Conservation (phyloP, 2,797 vertebrate species). For the Oryzias sinensis region DNA sequence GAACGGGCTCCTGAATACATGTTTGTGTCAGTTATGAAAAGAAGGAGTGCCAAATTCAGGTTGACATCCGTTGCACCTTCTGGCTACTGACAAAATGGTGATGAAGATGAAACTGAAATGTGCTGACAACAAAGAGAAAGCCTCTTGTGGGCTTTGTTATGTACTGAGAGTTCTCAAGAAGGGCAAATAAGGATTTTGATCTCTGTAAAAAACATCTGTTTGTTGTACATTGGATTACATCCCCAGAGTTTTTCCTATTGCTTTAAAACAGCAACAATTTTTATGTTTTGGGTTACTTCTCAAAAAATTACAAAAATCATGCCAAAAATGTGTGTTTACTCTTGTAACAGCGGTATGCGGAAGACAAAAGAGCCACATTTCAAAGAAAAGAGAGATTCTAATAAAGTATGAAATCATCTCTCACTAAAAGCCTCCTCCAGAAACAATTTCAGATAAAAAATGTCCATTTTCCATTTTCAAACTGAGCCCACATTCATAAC, state of each 20-base stretch:
- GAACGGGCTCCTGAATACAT: slow-evolving; percentile 9
- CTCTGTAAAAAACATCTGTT: background rate
- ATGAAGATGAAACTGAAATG: slow-evolving; percentile 44
- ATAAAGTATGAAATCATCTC: slow-evolving; percentile 75
- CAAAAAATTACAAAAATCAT: slow-evolving; percentile 7
- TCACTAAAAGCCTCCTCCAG: slow-evolving; percentile 79
- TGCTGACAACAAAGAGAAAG: slow-evolving; percentile 55
- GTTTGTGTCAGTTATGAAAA: slow-evolving; percentile 35
- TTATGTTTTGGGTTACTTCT: background rate
- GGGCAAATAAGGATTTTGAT: slow-evolving; percentile 4
- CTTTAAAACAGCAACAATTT: background rate
- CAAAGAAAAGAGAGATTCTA: slow-evolving; percentile 56
- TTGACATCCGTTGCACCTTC: slow-evolving; percentile 41
- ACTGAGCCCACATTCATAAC: slow-evolving; percentile 76
- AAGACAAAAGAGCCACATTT: slow-evolving; percentile 10
- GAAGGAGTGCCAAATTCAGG: slow-evolving; percentile 36
- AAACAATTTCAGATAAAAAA: slow-evolving; percentile 83
- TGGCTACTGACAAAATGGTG: slow-evolving; percentile 43
- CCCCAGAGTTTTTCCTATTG: background rate
- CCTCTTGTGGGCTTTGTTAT: slow-evolving; percentile 31
- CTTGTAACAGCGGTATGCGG: background rate
- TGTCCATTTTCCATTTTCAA: slow-evolving; percentile 73
- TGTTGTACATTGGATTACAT: no score
- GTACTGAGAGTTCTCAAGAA: slow-evolving; percentile 26
- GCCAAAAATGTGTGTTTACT: slow-evolving; percentile 2